phyloP scores from a whole-genome alignment of 2,797 vertebrate genomes.

The Xenopus petersii region DNA sequence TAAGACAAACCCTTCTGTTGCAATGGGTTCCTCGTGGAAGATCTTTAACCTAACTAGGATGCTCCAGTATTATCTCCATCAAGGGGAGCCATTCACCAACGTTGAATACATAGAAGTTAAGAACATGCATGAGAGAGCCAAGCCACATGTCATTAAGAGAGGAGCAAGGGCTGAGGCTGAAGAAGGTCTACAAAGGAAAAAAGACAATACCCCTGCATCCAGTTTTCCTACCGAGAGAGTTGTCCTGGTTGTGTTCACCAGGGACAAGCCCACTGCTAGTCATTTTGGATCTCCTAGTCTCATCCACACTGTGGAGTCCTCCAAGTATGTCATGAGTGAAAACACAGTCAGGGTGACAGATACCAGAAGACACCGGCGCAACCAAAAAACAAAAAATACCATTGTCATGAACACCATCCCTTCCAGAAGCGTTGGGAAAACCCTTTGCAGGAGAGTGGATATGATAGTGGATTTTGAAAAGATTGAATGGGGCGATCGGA shows the following conservation, averaged over 20 bases:
- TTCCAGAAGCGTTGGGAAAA: background rate
- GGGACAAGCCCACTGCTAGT: constrained; percentile 56
- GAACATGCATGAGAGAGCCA: background rate
- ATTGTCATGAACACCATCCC: constrained; percentile 31
- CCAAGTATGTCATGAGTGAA: constrained; percentile 69
- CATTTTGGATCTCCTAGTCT: constrained; percentile 65
- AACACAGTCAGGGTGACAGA: constrained; percentile 39
- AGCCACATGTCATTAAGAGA: rapidly evolving
- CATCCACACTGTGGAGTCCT: constrained; percentile 75
- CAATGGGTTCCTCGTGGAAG: constrained; percentile 67
- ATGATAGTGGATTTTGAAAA: constrained; percentile 88
- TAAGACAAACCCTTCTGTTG: constrained; percentile 46
- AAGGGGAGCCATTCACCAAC: constrained; percentile 35
- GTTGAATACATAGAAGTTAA: background rate
- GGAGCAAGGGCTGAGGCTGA: rapidly evolving
- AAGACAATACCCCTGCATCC: constrained; percentile 42
- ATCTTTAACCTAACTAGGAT: constrained; percentile 75
- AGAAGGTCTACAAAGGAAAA: rapidly evolving
- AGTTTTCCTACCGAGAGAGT: constrained; percentile 58
- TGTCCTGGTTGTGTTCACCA: constrained; percentile 81
- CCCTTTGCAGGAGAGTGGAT: constrained; percentile 72
- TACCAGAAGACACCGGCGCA: constrained; percentile 72
- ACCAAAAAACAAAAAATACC: constrained; percentile 64
- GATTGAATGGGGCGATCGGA: constrained; percentile 85
- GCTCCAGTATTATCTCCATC: constrained; percentile 72